A percentile compares a stretch with the other conserved stretches of the same genome.
phyloP scores from a whole-genome alignment of 2,113 vertebrate genomes.

The Parotia lawesii region DNA sequence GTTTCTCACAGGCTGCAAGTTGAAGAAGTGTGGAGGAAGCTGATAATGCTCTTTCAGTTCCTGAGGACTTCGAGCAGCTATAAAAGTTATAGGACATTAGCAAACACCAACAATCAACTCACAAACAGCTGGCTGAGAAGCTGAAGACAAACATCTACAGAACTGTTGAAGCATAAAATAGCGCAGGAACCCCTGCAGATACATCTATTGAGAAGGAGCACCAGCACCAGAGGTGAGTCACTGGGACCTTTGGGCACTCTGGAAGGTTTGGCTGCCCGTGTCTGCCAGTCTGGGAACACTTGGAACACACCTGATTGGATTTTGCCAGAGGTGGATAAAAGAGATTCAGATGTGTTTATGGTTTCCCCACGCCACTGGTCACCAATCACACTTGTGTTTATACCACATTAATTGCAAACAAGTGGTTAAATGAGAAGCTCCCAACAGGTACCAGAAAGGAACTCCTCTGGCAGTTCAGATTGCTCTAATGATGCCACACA shows the following conservation, averaged over 20 bases:
- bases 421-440: background rate
- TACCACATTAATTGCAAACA: background rate
- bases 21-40: background rate
- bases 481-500: background rate
- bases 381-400: background rate
- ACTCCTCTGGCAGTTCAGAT: background rate
- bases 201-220: background rate
- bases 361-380: background rate
- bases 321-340: background rate
- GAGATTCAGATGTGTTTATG: background rate
- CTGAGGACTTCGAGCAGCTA: background rate
- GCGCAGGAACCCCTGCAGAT: background rate
- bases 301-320: background rate
- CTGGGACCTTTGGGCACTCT: background rate
- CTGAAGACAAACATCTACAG: background rate
- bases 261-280: background rate
- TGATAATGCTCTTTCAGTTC: constrained; percentile 33
- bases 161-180: background rate
- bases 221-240: background rate
- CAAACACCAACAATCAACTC: background rate
- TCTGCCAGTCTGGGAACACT: background rate
- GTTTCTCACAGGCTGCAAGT: background rate
- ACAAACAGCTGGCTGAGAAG: background rate
- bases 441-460: background rate
- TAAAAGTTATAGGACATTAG: background rate